Percentiles rank a stretch among this genome's conserved stretches.
phyloP scores from a whole-genome alignment of 2,113 vertebrate species.

The Plecotus auritus region DNA sequence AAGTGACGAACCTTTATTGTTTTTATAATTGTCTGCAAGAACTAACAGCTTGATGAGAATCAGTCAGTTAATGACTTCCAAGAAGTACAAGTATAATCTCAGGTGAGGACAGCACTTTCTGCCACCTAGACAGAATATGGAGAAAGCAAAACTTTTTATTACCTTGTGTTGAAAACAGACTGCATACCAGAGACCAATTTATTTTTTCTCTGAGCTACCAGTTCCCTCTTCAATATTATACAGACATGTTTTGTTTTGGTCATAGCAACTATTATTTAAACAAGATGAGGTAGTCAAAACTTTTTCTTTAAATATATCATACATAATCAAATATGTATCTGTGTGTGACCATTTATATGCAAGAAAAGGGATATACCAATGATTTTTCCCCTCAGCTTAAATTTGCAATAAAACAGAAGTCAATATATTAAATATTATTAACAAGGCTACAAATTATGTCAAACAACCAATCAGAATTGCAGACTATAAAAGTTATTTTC shows the following conservation, averaged over 20 bases:
- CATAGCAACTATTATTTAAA: neutral
- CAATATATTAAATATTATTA: conserved; percentile 22
- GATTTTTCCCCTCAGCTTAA: neutral
- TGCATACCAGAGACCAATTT: neutral
- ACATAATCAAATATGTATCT: neutral
- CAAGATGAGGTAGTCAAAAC: neutral
- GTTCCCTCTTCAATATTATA: neutral
- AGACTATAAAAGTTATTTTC: conserved; percentile 24
- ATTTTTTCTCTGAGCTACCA: neutral
- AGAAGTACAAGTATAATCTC: neutral
- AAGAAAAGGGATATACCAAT: neutral
- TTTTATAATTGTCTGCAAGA: neutral
- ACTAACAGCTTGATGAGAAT: neutral
- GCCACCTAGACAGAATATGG: neutral
- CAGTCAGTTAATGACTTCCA: neutral
- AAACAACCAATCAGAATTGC: neutral
- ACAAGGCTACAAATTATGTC: neutral
- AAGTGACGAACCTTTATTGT: neutral
- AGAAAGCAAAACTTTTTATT: neutral
- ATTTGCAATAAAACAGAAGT: conserved; percentile 32
- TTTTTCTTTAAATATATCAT: neutral
- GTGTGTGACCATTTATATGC: neutral
- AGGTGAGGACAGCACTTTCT: neutral
- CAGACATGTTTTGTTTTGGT: neutral
- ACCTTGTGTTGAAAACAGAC: neutral